A percentile compares a stretch with the other conserved stretches of the same genome.
phyloP scores from a whole-genome alignment of 2,797 vertebrate species.

The Chloroceryle inda region DNA sequence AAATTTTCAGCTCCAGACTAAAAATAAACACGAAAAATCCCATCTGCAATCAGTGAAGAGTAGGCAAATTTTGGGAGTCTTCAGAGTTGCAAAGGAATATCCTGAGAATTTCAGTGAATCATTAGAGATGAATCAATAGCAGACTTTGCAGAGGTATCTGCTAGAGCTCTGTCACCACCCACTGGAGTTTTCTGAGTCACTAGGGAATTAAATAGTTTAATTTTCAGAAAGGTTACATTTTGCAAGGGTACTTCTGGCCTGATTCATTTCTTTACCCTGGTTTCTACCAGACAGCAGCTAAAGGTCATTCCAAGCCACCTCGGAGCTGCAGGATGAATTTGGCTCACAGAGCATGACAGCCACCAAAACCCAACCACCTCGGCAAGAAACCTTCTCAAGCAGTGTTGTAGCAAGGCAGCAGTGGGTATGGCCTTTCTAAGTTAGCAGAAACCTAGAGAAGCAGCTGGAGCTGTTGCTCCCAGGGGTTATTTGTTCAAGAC shows the following conservation, averaged over 20 bases:
- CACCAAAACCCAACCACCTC: neutral
- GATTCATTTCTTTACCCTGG: neutral
- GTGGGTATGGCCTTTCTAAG: neutral
- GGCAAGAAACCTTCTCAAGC: neutral
- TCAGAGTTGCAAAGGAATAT: neutral
- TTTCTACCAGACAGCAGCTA: neutral
- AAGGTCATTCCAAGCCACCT: neutral
- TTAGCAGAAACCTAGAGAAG: neutral
- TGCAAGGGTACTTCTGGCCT: neutral
- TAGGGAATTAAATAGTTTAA: neutral
- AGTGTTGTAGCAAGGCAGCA: neutral
- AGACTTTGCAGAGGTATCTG: neutral
- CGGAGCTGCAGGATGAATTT: neutral
- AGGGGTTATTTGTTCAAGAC: neutral
- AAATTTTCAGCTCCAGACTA: neutral
- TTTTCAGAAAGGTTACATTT: slow-evolving; percentile 28
- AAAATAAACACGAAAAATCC: slow-evolving; percentile 6
- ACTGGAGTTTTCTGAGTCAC: neutral
- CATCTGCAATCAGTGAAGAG: neutral
- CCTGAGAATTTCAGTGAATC: neutral
- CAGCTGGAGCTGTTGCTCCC: neutral
- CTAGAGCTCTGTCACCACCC: neutral
- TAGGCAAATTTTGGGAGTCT: neutral
- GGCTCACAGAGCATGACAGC: accelerated
- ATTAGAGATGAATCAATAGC: neutral